phyloP scores from a whole-genome alignment of 2,888 invertebrate species.

The Physocephala rufipes region DNA sequence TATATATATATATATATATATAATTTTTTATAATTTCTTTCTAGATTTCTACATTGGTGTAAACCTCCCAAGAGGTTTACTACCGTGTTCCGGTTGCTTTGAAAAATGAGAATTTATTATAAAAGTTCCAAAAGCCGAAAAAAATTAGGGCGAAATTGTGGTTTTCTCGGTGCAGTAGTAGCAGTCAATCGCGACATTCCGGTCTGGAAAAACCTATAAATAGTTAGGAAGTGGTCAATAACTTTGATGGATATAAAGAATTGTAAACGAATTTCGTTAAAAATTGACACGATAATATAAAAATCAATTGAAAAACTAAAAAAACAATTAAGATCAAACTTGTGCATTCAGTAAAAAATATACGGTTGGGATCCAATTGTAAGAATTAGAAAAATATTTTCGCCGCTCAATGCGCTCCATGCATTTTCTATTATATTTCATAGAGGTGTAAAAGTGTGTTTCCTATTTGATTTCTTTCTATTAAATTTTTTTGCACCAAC shows the following conservation, averaged over 20 bases:
- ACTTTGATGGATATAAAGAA: slow-evolving; percentile 32
- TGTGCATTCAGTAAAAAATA: neutral
- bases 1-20: too few species aligned
- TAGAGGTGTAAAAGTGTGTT: neutral
- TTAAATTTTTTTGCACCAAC: neutral
- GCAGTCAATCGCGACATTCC: slow-evolving; percentile 10
- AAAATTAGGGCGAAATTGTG: slow-evolving; percentile 18
- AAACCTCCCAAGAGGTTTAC: too few species aligned
- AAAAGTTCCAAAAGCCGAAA: neutral
- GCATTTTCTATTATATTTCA: neutral
- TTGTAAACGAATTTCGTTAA: slow-evolving; percentile 23
- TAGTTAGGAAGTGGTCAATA: slow-evolving; percentile 31
- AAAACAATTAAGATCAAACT: neutral
- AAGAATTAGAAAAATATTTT: neutral
- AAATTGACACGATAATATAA: neutral
- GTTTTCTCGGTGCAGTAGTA: slow-evolving; percentile 13
- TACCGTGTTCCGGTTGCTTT: too few species aligned
- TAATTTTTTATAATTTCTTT: too few species aligned
- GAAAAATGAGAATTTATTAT: neutral
- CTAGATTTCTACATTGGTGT: too few species aligned
- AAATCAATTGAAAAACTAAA: neutral
- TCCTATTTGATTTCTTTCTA: neutral
- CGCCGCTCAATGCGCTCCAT: neutral
- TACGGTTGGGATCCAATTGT: neutral
- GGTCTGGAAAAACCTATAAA: slow-evolving; percentile 34